Evolutionary conservation across 2,113 vertebrate species (phyloP).

Genomic region (Peromyscus polionotus): DNA sequence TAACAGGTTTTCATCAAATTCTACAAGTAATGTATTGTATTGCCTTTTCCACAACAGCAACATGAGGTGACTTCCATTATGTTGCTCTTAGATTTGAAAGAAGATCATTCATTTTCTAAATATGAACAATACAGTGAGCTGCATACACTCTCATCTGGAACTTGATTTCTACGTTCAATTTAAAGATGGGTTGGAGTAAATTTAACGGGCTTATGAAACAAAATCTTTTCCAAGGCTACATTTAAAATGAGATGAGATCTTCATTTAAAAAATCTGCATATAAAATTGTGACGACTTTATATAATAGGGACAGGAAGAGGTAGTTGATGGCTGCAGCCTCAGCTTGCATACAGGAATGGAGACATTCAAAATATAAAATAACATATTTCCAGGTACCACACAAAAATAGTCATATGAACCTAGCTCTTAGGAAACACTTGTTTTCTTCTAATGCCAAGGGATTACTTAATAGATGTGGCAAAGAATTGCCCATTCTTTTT

Average conservation of each 20-base stretch:
- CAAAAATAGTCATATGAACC: background rate
- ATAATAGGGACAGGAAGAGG: constrained; percentile 6
- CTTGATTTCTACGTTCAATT: constrained; percentile 68
- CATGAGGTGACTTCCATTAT: constrained; percentile 66
- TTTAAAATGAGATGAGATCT: constrained; percentile 59
- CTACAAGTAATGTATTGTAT: constrained; percentile 64
- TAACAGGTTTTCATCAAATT: constrained; percentile 62
- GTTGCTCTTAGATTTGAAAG: constrained; percentile 61
- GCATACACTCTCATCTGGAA: constrained; percentile 58
- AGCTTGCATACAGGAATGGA: constrained; percentile 11
- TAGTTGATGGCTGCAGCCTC: background rate
- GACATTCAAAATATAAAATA: background rate
- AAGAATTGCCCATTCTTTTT: background rate
- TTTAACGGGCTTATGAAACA: constrained; percentile 60
- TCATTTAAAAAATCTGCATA: constrained; percentile 46
- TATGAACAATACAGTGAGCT: constrained; percentile 25
- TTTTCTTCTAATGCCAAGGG: background rate
- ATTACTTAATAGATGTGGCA: constrained; percentile 64
- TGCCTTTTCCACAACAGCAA: constrained; percentile 63
- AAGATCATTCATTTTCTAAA: constrained; percentile 71
- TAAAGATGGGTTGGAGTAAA: constrained; percentile 65
- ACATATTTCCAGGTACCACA: background rate
- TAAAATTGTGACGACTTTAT: constrained; percentile 51
- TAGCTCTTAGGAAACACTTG: background rate
- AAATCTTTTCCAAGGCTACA: constrained; percentile 63